Conservation (phyloP, 2,113 vertebrate species). For the Osmerus eperlanus region DNA sequence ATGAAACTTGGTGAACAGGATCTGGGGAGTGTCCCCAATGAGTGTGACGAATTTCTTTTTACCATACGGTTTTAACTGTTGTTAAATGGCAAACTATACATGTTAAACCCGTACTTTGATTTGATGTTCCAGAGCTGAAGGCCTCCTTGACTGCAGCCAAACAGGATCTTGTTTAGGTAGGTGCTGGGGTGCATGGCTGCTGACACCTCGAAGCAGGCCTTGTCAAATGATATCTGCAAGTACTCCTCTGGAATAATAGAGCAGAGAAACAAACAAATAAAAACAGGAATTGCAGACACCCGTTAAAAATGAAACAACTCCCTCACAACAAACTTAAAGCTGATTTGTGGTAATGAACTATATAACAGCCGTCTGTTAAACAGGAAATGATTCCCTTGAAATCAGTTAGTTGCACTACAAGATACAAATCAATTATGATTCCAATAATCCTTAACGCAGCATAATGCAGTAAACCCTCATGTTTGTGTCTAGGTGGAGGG, state of each 20-base stretch:
- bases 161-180: slow-evolving; percentile 95
- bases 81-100: not conserved
- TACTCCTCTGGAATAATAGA: slow-evolving; percentile 80
- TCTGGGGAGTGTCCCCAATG: too few species aligned
- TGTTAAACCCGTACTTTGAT: slow-evolving; percentile 78
- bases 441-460: too few species aligned
- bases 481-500: not conserved
- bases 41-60: too few species aligned
- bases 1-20: too few species aligned
- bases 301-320: too few species aligned
- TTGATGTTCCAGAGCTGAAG: slow-evolving; percentile 97
- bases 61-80: too few species aligned
- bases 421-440: too few species aligned
- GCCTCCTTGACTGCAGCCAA: slow-evolving; percentile 89
- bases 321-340: too few species aligned
- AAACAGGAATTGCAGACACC: not conserved
- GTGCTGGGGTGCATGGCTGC: slow-evolving; percentile 93
- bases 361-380: too few species aligned
- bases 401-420: too few species aligned
- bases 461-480: not conserved
- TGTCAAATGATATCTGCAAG: slow-evolving; percentile 84
- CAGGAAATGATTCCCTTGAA: too few species aligned
- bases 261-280: not conserved
- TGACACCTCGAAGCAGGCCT: slow-evolving; percentile 79
- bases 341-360: slow-evolving; percentile 51